These are phyloP conservation scores for Dipodomys stephensi DNA, from an alignment of 2,113 vertebrate species.

Conservation along the genomic window DNA sequence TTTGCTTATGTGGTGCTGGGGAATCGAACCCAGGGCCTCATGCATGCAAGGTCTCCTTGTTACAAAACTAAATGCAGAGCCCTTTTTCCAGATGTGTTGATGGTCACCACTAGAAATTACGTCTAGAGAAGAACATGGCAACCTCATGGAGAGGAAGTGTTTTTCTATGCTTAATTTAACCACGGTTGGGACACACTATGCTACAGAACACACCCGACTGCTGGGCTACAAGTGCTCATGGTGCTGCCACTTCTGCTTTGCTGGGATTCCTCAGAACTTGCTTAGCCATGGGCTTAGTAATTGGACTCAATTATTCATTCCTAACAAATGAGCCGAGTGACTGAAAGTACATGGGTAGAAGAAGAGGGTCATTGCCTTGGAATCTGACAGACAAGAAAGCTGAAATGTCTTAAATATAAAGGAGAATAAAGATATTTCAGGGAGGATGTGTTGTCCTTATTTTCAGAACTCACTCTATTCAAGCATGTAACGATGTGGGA, in stretches of 20 bases:
- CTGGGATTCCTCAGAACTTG: constrained; percentile 39
- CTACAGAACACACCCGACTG: background rate
- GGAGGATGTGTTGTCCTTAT: background rate
- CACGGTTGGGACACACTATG: constrained; percentile 17
- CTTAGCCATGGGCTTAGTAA: constrained; percentile 31
- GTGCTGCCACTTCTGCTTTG: background rate
- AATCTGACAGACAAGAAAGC: constrained; percentile 55
- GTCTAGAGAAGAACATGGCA: background rate
- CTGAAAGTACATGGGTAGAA: background rate
- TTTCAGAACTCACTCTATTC: background rate
- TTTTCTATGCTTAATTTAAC: constrained; percentile 66
- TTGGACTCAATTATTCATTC: constrained; percentile 34
- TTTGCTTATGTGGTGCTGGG: no score
- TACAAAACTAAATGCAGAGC: background rate
- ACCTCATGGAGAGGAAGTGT: background rate
- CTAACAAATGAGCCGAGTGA: constrained; percentile 45
- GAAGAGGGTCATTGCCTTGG: background rate
- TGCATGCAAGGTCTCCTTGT: no score
- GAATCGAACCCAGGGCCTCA: no score
- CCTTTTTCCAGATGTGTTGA: background rate
- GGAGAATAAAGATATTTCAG: background rate
- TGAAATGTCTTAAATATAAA: background rate
- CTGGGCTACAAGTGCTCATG: background rate
- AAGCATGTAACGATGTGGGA: background rate
- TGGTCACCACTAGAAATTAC: background rate